A percentile compares a stretch with the other conserved stretches of the same genome.
These are phyloP conservation scores for Aptenodytes forsteri DNA, from an alignment of 2,113 vertebrate genomes.

Conservation along the genomic window DNA sequence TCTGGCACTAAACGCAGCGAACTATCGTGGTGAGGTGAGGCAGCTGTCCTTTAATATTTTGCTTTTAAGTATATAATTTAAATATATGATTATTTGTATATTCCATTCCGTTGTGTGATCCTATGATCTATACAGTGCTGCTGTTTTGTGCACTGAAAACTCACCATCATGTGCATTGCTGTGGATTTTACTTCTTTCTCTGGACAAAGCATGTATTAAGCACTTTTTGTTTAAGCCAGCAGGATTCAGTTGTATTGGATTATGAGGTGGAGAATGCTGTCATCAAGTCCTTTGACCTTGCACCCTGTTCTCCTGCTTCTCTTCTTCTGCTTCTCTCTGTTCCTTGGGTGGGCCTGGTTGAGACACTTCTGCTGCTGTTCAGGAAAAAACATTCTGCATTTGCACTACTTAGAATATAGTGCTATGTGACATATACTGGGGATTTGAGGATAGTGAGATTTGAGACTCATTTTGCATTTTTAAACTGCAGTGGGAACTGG, in stretches of 20 bases:
- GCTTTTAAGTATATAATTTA: neutral
- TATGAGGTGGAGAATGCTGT: neutral
- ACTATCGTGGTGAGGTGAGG: constrained; percentile 89
- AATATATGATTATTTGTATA: neutral
- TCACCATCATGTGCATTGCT: neutral
- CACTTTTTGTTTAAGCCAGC: neutral
- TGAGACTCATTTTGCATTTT: neutral
- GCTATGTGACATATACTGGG: neutral
- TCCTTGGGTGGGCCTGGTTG: neutral
- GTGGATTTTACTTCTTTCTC: neutral
- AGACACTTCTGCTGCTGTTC: neutral
- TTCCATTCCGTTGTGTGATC: neutral
- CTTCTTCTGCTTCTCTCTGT: neutral
- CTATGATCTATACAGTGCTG: neutral
- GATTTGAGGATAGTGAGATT: neutral
- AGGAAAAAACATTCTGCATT: neutral
- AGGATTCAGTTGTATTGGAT: neutral
- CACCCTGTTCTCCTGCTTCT: neutral
- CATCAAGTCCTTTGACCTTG: neutral
- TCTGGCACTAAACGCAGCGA: constrained; percentile 86
- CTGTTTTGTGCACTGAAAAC: constrained; percentile 8
- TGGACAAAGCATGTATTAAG: neutral
- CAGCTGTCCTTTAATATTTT: constrained; percentile 4
- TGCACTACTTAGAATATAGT: neutral
- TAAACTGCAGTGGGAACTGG: neutral